Percentiles rank a stretch among this genome's conserved stretches.
phyloP scores from a whole-genome alignment of 2,113 vertebrate genomes.

The Megalops atlanticus region DNA sequence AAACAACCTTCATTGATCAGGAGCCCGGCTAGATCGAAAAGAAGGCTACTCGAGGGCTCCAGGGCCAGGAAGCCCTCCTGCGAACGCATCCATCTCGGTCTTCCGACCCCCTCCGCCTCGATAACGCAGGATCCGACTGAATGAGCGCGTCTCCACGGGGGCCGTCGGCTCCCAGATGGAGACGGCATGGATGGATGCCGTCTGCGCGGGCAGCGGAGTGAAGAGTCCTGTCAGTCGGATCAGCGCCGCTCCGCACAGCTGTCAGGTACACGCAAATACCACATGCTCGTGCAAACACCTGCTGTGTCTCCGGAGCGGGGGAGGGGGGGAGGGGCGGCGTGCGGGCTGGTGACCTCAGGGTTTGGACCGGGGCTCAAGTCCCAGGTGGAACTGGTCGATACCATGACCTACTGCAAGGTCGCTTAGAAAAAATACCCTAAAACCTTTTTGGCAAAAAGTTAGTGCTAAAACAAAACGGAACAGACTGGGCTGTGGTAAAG shows the following conservation, averaged over 20 bases:
- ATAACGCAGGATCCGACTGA: not conserved
- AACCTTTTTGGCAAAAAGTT: no score
- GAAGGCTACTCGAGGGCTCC: no score
- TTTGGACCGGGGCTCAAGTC: not conserved
- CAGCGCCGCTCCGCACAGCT: slow-evolving; percentile 13
- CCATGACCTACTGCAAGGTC: no score
- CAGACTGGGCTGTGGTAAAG: no score
- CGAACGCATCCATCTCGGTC: not conserved
- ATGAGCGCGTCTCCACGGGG: not conserved
- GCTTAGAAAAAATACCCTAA: no score
- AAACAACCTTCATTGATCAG: no score
- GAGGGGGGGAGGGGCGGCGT: no score
- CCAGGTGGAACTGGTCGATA: not conserved
- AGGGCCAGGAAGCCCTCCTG: no score
- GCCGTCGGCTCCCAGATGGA: not conserved
- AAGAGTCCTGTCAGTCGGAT: not conserved
- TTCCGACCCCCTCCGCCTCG: not conserved
- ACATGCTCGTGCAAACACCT: not conserved
- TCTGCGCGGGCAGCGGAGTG: not conserved
- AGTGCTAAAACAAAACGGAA: no score
- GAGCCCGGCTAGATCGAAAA: no score
- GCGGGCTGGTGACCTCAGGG: not conserved
- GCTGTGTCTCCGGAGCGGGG: not conserved
- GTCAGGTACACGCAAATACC: slow-evolving; percentile 4
- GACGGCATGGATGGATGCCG: not conserved